Conservation (phyloP, 2,888 invertebrate species). For the Tridacna crocea region DNA sequence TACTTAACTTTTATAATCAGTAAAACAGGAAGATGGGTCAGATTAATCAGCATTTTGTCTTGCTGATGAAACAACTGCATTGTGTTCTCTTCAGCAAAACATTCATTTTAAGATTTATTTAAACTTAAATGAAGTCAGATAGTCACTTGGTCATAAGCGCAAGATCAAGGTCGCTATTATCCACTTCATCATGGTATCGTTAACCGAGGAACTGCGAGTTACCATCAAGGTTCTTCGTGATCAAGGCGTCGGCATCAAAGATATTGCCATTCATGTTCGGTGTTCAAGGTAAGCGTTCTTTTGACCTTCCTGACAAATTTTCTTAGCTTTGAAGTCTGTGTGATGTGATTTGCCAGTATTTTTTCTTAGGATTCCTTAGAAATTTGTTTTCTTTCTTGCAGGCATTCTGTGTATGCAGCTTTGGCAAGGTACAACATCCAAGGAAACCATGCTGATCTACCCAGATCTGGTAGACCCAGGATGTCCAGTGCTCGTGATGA, state of each 20-base stretch:
- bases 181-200: no score
- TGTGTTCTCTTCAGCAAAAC: no score
- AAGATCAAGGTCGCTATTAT: no score
- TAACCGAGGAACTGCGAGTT: no score
- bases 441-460: neutral
- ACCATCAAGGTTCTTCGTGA: no score
- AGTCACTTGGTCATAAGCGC: no score
- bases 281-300: constrained; percentile 2
- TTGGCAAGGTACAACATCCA: neutral
- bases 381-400: neutral
- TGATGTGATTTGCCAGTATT: neutral
- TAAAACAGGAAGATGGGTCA: no score
- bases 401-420: neutral
- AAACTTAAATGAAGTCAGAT: no score
- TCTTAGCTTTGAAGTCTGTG: neutral
- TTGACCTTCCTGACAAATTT: neutral
- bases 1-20: no score
- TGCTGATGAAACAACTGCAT: no score
- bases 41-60: no score
- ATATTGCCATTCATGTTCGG: neutral
- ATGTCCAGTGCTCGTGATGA: neutral
- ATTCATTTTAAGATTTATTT: no score
- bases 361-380: neutral
- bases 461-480: neutral
- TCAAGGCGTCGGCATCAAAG: neutral